These are phyloP conservation scores for Crematogaster levior DNA, from an alignment of 2,888 invertebrate genomes.

Conservation along the genomic window DNA sequence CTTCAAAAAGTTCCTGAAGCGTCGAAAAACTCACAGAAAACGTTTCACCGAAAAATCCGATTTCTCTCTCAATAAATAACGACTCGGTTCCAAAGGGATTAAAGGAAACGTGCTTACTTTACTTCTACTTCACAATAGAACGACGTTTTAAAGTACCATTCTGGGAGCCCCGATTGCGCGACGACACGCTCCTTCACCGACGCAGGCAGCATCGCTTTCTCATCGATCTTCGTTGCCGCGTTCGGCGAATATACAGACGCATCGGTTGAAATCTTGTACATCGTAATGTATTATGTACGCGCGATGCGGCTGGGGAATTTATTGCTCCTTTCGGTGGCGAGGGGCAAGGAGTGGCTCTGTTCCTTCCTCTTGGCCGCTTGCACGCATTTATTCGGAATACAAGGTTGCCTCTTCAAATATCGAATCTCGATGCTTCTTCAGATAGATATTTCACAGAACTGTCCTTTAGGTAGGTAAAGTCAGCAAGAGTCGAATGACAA, in stretches of 20 bases:
- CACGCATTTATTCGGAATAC: slow-evolving; percentile 52
- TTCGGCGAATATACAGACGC: slow-evolving; percentile 24
- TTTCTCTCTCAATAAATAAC: slow-evolving; percentile 9
- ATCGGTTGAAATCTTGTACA: slow-evolving; percentile 34
- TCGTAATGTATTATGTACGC: slow-evolving; percentile 45
- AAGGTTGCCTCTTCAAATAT: slow-evolving; percentile 55
- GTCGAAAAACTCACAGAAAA: background rate
- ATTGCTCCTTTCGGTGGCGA: slow-evolving; percentile 44
- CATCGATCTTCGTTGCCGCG: slow-evolving; percentile 42
- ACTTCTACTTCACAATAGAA: background rate
- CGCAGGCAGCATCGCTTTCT: slow-evolving; percentile 16
- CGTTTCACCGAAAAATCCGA: background rate
- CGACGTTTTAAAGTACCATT: slow-evolving; percentile 21
- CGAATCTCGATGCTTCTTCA: slow-evolving; percentile 57
- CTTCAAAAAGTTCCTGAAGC: background rate
- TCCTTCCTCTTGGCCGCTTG: background rate
- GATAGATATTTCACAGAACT: slow-evolving; percentile 67
- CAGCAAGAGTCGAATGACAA: slow-evolving; percentile 42
- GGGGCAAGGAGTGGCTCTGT: slow-evolving; percentile 12
- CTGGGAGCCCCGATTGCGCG: background rate
- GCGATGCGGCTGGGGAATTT: slow-evolving; percentile 40
- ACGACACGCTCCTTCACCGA: slow-evolving; percentile 12
- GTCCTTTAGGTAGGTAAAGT: slow-evolving; percentile 64
- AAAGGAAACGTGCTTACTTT: slow-evolving; percentile 28
- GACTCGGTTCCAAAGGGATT: slow-evolving; percentile 6